Conservation (phyloP, 1,140 invertebrate species). For the Hycleus cichorii region DNA sequence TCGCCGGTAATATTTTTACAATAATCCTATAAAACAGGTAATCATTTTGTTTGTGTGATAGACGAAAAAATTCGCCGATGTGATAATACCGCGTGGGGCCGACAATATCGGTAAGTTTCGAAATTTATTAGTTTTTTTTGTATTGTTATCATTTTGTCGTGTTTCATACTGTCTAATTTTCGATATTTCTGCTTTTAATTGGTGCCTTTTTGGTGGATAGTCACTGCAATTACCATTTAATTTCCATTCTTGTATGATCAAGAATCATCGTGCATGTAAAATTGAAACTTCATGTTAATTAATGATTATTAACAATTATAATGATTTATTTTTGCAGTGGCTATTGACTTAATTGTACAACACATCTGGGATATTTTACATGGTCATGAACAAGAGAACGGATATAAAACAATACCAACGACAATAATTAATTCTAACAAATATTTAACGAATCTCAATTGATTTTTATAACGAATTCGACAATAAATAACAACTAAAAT, state of each 20-base stretch:
- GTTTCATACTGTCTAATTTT: background rate
- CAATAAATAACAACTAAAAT: background rate
- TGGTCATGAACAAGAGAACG: slow-evolving; percentile 33
- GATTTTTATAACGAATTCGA: background rate
- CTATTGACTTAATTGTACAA: slow-evolving; percentile 97
- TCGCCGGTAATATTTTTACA: slow-evolving; percentile 65
- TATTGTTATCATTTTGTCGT: background rate
- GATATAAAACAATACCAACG: slow-evolving; percentile 7
- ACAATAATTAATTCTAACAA: background rate
- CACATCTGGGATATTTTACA: slow-evolving; percentile 93
- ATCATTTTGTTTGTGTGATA: slow-evolving; percentile 43
- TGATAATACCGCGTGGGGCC: slow-evolving; percentile 95
- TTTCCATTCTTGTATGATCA: background rate
- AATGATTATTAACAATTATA: background rate
- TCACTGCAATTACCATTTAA: slow-evolving; percentile 31
- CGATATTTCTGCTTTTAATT: background rate
- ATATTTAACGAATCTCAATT: background rate
- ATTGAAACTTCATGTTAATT: background rate
- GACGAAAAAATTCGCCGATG: slow-evolving; percentile 99
- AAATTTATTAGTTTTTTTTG: background rate
- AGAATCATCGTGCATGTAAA: background rate
- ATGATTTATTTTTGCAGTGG: slow-evolving; percentile 69
- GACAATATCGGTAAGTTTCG: slow-evolving; percentile 81
- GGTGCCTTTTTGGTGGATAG: slow-evolving; percentile 27
- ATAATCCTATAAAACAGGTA: background rate